Percentiles rank a stretch among this genome's conserved stretches.
Evolutionary conservation across 1,140 invertebrate genomes (phyloP).

Genomic region (Eubasilissa regina): DNA sequence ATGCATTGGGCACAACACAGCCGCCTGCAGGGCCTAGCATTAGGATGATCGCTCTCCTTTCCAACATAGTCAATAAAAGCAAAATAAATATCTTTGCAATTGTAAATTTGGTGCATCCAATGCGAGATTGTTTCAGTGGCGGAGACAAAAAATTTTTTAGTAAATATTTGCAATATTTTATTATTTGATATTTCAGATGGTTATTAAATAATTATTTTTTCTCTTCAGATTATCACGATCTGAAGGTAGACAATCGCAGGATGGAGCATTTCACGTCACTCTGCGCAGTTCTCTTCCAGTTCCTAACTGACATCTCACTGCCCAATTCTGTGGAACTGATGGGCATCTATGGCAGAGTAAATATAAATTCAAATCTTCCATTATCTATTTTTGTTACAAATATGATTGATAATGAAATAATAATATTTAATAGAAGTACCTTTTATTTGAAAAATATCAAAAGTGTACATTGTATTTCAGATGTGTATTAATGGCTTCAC

Average conservation of each 20-base stretch:
- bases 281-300: slow-evolving; percentile 78
- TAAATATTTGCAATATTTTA: neutral
- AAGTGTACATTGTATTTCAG: slow-evolving; percentile 66
- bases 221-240: slow-evolving; percentile 83
- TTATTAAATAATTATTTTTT: slow-evolving; percentile 6
- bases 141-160: too few species aligned
- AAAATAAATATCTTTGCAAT: too few species aligned
- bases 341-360: slow-evolving; percentile 86
- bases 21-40: too few species aligned
- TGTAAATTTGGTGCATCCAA: too few species aligned
- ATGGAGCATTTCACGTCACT: slow-evolving; percentile 85
- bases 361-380: slow-evolving; percentile 55
- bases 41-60: too few species aligned
- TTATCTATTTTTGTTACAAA: neutral
- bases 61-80: too few species aligned
- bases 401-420: too few species aligned
- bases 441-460: neutral
- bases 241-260: slow-evolving; percentile 80
- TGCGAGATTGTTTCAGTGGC: too few species aligned
- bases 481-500: slow-evolving; percentile 91
- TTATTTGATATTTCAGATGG: slow-evolving; percentile 19
- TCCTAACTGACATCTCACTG: slow-evolving; percentile 76
- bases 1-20: too few species aligned
- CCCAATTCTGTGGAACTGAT: slow-evolving; percentile 86
- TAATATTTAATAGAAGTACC: too few species aligned